phyloP scores from a whole-genome alignment of 2,113 vertebrate genomes.

The Cacatua alba region DNA sequence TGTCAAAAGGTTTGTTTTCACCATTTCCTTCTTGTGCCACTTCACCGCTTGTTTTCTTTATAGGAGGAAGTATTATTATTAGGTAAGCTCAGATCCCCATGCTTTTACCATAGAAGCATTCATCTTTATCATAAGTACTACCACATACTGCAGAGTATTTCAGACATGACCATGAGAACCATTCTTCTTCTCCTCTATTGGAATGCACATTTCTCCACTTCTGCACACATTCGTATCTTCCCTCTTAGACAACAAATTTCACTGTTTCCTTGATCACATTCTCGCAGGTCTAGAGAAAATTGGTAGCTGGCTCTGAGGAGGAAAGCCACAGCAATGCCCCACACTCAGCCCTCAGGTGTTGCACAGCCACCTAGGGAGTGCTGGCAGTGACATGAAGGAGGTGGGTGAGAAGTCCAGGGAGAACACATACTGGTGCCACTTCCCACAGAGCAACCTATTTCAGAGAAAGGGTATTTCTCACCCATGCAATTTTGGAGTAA shows the following conservation, averaged over 20 bases:
- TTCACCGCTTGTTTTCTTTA: not conserved
- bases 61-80: not conserved
- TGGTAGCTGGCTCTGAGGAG: not conserved
- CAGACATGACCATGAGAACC: not conserved
- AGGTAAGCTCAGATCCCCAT: not conserved
- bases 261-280: not conserved
- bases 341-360: rapidly evolving
- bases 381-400: not conserved
- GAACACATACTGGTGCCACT: not conserved
- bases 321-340: not conserved
- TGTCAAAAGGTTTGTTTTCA: not conserved
- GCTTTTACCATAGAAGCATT: not conserved
- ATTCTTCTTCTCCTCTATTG: not conserved
- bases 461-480: not conserved
- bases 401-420: not conserved
- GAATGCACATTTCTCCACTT: not conserved
- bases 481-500: not conserved
- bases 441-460: not conserved
- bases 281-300: not conserved
- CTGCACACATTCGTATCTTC: not conserved
- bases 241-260: not conserved
- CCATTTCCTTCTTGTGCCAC: not conserved
- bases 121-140: not conserved
- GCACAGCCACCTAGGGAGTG: not conserved
- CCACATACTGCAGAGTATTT: not conserved